Evolutionary conservation across 2,113 vertebrate species (phyloP).

Genomic region (Notothenia coriiceps): DNA sequence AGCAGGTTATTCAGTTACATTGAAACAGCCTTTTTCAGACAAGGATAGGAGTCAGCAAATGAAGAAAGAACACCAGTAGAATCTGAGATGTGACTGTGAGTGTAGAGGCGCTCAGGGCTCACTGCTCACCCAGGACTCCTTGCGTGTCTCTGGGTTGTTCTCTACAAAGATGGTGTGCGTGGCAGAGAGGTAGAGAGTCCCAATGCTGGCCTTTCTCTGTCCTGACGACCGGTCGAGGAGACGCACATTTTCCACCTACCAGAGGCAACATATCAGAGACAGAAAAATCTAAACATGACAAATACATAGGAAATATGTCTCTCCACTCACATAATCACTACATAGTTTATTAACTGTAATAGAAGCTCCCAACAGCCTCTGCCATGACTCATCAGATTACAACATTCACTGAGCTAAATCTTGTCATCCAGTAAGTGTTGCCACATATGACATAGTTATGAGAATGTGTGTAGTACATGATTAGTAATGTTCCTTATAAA

Average conservation of each 20-base stretch:
- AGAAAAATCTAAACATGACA: neutral
- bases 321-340: neutral
- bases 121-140: slow-evolving; percentile 94
- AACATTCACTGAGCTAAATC: neutral
- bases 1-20: neutral
- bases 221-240: slow-evolving; percentile 88
- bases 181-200: slow-evolving; percentile 95
- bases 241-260: slow-evolving; percentile 94
- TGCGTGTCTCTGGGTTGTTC: slow-evolving; percentile 90
- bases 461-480: neutral
- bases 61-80: neutral
- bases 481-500: neutral
- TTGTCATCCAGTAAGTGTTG: neutral
- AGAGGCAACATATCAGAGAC: neutral
- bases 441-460: neutral
- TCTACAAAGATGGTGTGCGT: slow-evolving; percentile 98
- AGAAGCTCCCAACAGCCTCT: neutral
- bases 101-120: neutral
- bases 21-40: neutral
- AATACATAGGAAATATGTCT: neutral
- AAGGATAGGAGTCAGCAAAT: neutral
- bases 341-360: neutral
- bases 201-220: slow-evolving; percentile 87
- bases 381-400: neutral
- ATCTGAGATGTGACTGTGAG: neutral